A percentile compares a stretch with the other conserved stretches of the same genome.
Conservation (phyloP, 2,888 invertebrate species). For the Erebia palarica region DNA sequence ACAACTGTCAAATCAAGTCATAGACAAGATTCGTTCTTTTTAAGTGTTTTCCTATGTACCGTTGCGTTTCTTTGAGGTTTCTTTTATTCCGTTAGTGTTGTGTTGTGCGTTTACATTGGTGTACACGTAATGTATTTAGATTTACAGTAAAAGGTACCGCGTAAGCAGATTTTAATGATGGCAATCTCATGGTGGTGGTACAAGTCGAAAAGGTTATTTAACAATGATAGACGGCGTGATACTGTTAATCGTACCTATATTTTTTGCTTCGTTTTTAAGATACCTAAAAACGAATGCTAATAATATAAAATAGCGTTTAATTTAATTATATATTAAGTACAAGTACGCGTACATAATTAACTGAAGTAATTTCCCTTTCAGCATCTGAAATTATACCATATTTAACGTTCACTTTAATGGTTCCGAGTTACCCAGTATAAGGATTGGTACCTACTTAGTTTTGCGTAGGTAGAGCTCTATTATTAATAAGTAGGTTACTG, state of each 20-base stretch:
- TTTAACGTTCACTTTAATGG: too few relatives aligned
- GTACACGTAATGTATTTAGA: constrained; percentile 44
- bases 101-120: constrained; percentile 55
- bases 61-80: constrained; percentile 56
- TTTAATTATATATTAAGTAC: too few relatives aligned
- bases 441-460: too few relatives aligned
- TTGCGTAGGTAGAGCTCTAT: too few relatives aligned
- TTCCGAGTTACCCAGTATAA: too few relatives aligned
- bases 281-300: neutral
- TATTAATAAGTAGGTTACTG: too few relatives aligned
- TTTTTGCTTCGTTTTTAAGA: neutral
- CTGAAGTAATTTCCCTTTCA: neutral
- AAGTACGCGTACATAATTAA: too few relatives aligned
- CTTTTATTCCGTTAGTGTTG: constrained; percentile 58
- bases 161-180: constrained; percentile 33
- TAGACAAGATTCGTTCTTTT: constrained; percentile 65
- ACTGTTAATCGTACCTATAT: neutral
- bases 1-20: constrained; percentile 35
- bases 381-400: too few relatives aligned
- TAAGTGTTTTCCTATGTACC: constrained; percentile 49
- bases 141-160: constrained; percentile 37
- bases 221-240: constrained; percentile 10
- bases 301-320: neutral
- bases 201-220: constrained; percentile 22
- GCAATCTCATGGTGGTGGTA: constrained; percentile 27